Base-by-base conservation (phyloP, 1,140 invertebrate genomes). In the Pectinophora gossypiella region DNA sequence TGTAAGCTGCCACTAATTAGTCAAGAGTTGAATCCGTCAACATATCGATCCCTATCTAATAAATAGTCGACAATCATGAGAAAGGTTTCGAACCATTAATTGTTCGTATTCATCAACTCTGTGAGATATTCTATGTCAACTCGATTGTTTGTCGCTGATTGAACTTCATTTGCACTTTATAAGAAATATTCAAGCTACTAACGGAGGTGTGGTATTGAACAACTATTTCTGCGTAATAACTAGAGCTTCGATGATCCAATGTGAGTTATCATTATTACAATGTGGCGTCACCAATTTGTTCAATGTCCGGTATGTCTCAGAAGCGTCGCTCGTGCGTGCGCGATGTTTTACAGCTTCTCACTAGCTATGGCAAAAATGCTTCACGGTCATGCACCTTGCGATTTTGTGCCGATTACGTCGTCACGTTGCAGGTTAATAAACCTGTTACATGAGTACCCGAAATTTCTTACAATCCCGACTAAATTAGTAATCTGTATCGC, bases 371-470 rank as follows among this genome's bases (percentile, higher is more conserved):
- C 12, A 16, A 58, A n/a, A 64, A 67, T 65, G 43, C 53, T 65
- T 67, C 61, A 65, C 67, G 67, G 70, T 73, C 70, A 70, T 68
- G 61, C 62, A 65, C 70, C 61, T 63, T 57, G 57, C 64, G 70
- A 73, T 68, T 73, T 66, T 59, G 27, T 51, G 61, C 56, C 57
- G 64, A 67, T 67, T 69, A 61, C 61, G 53, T 64, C 53, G 70
- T 70, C 70, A 73, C 70, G 70, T 69, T 61, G 50, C 64, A 64
- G 67, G 67, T 68, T 68, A 68, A 70, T 70, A 70, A 70, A 70
- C 67, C 60, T 64, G 58, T 66, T 62, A 68, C 61, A 61, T 63
- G 54, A 56, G 19, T 32, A 9, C 9, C 27, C n/a, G n/a, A n/a
- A n/a, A n/a, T n/a, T n/a, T n/a, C n/a, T n/a, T n/a, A n/a, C n/a